phyloP scores from a whole-genome alignment of 2,113 vertebrate genomes.

The Taxidea taxus region DNA sequence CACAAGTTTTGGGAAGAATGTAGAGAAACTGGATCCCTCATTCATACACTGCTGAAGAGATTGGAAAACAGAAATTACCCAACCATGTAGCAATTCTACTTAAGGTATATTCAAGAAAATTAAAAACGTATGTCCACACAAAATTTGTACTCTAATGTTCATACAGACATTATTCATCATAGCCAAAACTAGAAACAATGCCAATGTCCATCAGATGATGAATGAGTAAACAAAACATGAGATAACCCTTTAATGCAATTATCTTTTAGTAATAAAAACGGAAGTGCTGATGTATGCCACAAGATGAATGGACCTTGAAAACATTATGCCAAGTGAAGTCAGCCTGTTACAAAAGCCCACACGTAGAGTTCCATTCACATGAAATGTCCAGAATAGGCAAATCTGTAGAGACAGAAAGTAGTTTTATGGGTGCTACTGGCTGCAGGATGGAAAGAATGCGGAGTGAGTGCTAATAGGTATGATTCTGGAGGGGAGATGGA shows the following conservation, averaged over 20 bases:
- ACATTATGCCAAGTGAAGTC: neutral
- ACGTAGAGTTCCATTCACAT: neutral
- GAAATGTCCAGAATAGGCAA: neutral
- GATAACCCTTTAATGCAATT: neutral
- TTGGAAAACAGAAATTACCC: neutral
- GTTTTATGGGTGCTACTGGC: neutral
- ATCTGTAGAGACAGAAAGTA: neutral
- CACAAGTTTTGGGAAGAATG: neutral
- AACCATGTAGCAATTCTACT: neutral
- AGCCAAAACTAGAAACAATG: neutral
- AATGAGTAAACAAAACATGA: neutral
- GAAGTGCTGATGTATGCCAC: neutral
- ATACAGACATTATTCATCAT: neutral
- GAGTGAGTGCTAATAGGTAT: neutral
- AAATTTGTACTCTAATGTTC: neutral
- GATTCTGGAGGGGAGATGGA: neutral
- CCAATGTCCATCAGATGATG: neutral
- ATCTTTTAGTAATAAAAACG: neutral
- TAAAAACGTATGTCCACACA: neutral
- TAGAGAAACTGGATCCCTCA: neutral
- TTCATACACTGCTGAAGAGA: neutral
- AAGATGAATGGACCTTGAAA: neutral
- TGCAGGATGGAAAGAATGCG: neutral
- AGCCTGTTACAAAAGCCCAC: neutral
- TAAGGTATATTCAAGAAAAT: neutral